A percentile compares a stretch with the other conserved stretches of the same genome.
phyloP scores from a whole-genome alignment of 2,797 vertebrate species.

The Gymnothorax javanicus region DNA sequence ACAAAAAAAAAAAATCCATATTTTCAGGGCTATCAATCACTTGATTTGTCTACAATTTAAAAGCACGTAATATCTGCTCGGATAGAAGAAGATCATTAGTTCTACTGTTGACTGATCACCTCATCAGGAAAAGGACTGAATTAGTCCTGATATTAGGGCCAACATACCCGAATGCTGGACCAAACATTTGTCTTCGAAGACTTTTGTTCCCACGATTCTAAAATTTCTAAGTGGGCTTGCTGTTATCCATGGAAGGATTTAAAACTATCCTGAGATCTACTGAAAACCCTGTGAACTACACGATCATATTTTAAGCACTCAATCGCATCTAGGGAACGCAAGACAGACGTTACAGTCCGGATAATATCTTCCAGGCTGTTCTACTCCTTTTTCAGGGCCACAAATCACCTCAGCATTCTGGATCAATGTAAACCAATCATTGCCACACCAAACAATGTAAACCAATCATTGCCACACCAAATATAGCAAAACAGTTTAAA shows the following conservation, averaged over 20 bases:
- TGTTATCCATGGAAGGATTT: not conserved
- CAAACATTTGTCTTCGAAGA: not conserved
- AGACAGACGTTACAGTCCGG: not conserved
- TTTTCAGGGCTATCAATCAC: slow-evolving; percentile 39
- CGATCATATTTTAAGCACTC: not conserved
- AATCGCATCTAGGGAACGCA: not conserved
- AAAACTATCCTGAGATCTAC: not conserved
- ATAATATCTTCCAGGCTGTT: not conserved
- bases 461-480: not conserved
- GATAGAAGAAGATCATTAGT: not conserved
- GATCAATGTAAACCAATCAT: not conserved
- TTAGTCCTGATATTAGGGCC: no score
- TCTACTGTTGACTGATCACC: not conserved
- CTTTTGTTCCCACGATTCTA: not conserved
- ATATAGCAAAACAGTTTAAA: not conserved
- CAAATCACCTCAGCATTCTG: not conserved
- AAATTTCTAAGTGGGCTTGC: not conserved
- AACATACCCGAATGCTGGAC: not conserved
- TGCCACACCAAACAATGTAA: not conserved
- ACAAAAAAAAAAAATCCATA: slow-evolving; percentile 44
- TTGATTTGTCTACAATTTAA: slow-evolving; percentile 42
- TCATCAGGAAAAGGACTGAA: slow-evolving; percentile 1
- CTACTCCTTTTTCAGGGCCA: not conserved
- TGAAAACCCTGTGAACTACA: not conserved
- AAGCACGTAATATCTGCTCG: not conserved